Evolutionary conservation across 2,888 invertebrate genomes (phyloP).

Genomic region (Zaprionus lineosus): DNA sequence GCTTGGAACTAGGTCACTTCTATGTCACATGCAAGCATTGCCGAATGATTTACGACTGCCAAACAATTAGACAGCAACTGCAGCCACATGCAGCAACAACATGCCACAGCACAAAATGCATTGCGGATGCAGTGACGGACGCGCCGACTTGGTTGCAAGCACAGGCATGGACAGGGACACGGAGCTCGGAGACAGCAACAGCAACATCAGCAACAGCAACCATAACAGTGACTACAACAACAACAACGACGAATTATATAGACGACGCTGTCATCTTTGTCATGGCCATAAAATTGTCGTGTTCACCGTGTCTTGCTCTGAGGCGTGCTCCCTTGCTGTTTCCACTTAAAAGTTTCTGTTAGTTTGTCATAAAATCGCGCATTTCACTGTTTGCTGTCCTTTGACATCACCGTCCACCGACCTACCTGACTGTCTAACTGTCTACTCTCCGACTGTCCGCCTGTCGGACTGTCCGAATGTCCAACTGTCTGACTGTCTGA

Average conservation of each 20-base stretch:
- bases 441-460: not conserved
- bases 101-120: too few relatives aligned
- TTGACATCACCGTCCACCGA: conserved; percentile 40
- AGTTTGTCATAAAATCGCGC: conserved; percentile 56
- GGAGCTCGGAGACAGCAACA: too few relatives aligned
- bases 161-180: too few relatives aligned
- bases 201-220: not conserved
- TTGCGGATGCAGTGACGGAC: not conserved
- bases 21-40: conserved; percentile 64
- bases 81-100: conserved; percentile 12
- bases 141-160: too few relatives aligned
- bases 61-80: conserved; percentile 30
- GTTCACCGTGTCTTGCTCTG: conserved; percentile 41
- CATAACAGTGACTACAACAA: conserved; percentile 7
- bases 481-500: conserved; percentile 13
- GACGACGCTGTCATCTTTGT: conserved; percentile 58
- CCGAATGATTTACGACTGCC: conserved; percentile 63
- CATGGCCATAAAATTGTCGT: conserved; percentile 55
- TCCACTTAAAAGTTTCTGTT: conserved; percentile 62
- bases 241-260: conserved; percentile 2
- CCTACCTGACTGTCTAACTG: conserved; percentile 2
- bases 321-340: conserved; percentile 58
- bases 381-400: conserved; percentile 65
- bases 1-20: conserved; percentile 46
- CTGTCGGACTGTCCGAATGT: not conserved